Percentiles rank a stretch among this genome's conserved stretches.
Evolutionary conservation across 2,113 vertebrate species (phyloP).

Genomic region (Corythornis madagascariensis): DNA sequence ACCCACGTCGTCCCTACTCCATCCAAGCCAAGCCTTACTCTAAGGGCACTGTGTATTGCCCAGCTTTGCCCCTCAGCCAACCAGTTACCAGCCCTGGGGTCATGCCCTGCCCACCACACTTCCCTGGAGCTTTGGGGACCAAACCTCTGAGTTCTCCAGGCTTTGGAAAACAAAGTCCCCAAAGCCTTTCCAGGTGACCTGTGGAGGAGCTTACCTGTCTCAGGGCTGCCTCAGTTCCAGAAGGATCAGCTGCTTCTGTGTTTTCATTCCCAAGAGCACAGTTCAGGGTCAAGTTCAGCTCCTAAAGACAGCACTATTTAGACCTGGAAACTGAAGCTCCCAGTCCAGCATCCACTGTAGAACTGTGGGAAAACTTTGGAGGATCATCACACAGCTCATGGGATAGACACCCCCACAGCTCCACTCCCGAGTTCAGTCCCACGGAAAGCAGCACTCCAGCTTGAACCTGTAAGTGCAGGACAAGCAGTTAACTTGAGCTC

Average conservation of each 20-base stretch:
- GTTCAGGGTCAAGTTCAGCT: not conserved
- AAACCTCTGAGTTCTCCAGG: not conserved
- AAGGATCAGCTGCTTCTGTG: not conserved
- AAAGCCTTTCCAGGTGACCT: not conserved
- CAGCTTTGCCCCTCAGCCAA: not conserved
- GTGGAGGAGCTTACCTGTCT: not conserved
- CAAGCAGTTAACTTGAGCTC: not conserved
- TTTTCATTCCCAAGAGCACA: not conserved
- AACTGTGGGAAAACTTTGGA: not conserved
- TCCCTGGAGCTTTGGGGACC: not conserved
- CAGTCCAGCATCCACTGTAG: not conserved
- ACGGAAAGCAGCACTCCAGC: fast-evolving
- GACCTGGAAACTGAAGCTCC: not conserved
- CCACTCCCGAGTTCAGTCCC: not conserved
- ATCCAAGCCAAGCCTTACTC: no score
- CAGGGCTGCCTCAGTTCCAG: not conserved
- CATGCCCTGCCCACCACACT: not conserved
- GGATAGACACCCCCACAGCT: not conserved
- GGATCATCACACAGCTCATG: not conserved
- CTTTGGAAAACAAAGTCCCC: not conserved
- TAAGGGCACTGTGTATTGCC: not conserved
- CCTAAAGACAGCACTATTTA: not conserved
- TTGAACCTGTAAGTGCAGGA: not conserved
- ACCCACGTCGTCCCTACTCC: no score
- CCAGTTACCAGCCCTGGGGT: not conserved